phyloP scores from a whole-genome alignment of 2,888 invertebrate species.

The Mantis religiosa region DNA sequence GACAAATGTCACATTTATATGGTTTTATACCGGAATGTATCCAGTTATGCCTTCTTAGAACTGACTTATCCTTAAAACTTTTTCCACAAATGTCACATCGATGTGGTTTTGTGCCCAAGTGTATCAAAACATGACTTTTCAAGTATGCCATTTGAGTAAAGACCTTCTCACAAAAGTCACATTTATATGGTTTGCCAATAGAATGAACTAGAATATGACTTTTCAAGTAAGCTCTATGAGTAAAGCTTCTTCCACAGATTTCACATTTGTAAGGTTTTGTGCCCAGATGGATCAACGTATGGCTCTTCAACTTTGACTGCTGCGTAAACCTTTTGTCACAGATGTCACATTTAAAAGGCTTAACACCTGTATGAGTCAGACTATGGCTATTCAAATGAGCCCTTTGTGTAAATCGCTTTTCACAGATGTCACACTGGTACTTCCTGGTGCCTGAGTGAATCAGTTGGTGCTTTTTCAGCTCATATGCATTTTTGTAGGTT shows the following conservation, averaged over 20 bases:
- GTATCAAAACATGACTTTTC: background rate
- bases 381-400: background rate
- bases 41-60: background rate
- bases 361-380: background rate
- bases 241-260: too few species aligned
- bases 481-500: too few species aligned
- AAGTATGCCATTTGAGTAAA: background rate
- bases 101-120: background rate
- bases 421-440: background rate
- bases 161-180: background rate
- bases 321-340: background rate
- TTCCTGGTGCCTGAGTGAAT: background rate
- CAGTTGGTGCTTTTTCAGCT: too few species aligned
- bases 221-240: background rate
- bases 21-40: background rate
- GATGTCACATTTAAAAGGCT: too few species aligned
- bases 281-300: too few species aligned
- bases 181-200: background rate
- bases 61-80: background rate
- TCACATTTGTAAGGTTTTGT: too few species aligned
- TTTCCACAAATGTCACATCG: background rate
- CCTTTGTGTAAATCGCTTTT: background rate
- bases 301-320: background rate
- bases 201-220: background rate
- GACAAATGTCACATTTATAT: background rate